Conservation (phyloP, 2,797 vertebrate genomes). For the Leucoraja ocellata region DNA sequence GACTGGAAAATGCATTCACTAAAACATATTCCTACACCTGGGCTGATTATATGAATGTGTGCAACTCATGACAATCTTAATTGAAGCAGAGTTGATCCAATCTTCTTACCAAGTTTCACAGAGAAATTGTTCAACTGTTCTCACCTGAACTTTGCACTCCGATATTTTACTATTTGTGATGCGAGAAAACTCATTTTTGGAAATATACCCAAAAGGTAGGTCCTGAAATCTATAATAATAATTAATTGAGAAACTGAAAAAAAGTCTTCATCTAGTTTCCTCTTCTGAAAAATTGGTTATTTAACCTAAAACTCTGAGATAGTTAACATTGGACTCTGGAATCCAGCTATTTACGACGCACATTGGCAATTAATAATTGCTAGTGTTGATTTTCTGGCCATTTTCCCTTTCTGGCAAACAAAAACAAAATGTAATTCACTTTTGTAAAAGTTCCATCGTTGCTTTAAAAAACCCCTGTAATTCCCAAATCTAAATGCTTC, state of each 20-base stretch:
- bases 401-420: background rate
- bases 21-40: background rate
- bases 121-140: background rate
- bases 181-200: background rate
- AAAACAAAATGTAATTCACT: background rate
- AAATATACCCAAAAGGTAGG: background rate
- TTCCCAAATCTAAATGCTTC: background rate
- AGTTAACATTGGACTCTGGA: background rate
- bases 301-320: background rate
- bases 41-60: background rate
- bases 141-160: background rate
- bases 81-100: background rate
- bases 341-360: background rate
- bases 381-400: background rate
- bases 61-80: background rate
- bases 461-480: background rate
- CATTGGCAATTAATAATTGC: constrained; percentile 2
- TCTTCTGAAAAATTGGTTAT: background rate
- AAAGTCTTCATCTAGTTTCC: background rate
- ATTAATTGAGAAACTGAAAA: background rate
- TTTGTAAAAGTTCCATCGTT: background rate
- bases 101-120: background rate
- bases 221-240: background rate
- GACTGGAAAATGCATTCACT: background rate
- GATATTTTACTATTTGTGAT: background rate